Conservation (phyloP, 2,113 vertebrate species). For the Mus pahari region DNA sequence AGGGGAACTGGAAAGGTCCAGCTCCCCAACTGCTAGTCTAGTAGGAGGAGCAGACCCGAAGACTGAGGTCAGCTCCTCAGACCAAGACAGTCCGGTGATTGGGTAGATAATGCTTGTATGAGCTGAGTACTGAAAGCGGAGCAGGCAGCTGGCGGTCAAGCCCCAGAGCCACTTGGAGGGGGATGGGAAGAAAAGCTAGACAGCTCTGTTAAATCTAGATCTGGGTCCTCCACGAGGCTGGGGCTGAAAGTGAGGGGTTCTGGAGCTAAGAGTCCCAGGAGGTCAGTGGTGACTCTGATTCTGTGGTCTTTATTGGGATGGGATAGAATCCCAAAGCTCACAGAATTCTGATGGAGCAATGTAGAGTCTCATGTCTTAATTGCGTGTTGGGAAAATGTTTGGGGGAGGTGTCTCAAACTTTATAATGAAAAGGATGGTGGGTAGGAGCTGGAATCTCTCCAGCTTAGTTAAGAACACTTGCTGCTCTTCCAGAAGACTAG, state of each 20-base stretch:
- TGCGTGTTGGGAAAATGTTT: background rate
- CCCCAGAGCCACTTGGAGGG: background rate
- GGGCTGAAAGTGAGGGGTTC: background rate
- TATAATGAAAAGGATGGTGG: background rate
- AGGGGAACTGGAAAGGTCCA: background rate
- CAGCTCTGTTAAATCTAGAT: background rate
- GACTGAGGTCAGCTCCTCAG: conserved; percentile 34
- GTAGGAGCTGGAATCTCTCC: too few relatives aligned
- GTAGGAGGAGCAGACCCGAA: background rate
- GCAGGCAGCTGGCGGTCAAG: conserved; percentile 34
- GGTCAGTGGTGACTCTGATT: background rate
- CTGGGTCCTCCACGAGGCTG: background rate
- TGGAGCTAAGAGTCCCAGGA: background rate
- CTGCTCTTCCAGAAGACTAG: background rate
- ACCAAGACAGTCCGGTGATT: background rate
- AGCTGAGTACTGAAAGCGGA: background rate
- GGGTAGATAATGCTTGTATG: background rate
- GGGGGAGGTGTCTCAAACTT: background rate
- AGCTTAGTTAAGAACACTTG: background rate
- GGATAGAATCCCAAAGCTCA: background rate
- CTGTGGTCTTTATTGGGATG: background rate
- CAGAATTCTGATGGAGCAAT: background rate
- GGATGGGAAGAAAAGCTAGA: conserved; percentile 45
- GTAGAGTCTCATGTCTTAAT: background rate
- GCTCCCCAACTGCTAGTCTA: background rate